A percentile compares a stretch with the other conserved stretches of the same genome.
These are phyloP conservation scores for Battus philenor DNA, from an alignment of 1,140 invertebrate species.

Conservation along the genomic window DNA sequence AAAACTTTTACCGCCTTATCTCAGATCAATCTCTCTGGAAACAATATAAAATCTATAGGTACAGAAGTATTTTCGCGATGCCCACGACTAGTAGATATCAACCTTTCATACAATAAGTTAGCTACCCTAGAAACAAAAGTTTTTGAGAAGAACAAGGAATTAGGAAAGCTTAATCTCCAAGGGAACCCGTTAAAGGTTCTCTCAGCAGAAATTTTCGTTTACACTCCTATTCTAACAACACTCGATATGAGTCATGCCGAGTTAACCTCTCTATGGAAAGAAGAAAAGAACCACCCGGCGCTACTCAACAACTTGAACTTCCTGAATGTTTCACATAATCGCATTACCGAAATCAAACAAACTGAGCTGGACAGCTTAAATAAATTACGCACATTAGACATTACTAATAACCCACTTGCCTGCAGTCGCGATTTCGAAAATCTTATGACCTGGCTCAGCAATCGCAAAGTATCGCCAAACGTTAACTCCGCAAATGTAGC, in stretches of 20 bases:
- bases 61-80: constrained; percentile 69
- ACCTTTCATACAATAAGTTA: constrained; percentile 82
- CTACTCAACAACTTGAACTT: constrained; percentile 72
- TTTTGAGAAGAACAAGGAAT: constrained; percentile 78
- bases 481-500: constrained; percentile 59
- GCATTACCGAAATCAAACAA: constrained; percentile 75
- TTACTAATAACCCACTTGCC: constrained; percentile 79
- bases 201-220: constrained; percentile 80
- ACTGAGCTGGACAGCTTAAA: constrained; percentile 77
- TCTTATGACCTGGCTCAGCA: constrained; percentile 77
- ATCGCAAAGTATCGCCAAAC: constrained; percentile 67
- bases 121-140: constrained; percentile 76
- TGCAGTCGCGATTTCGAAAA: constrained; percentile 79
- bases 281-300: constrained; percentile 59
- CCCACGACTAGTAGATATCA: constrained; percentile 79
- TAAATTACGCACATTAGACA: constrained; percentile 78
- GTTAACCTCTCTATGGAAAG: constrained; percentile 80
- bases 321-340: constrained; percentile 78
- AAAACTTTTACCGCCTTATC: constrained; percentile 81
- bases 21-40: constrained; percentile 79
- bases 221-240: constrained; percentile 64
- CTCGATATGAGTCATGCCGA: constrained; percentile 81
- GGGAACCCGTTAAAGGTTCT: constrained; percentile 82
- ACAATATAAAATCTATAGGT: constrained; percentile 76
- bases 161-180: constrained; percentile 81